These are phyloP conservation scores for Uloborus diversus DNA, from an alignment of 1,140 invertebrate genomes.

Conservation along the genomic window DNA sequence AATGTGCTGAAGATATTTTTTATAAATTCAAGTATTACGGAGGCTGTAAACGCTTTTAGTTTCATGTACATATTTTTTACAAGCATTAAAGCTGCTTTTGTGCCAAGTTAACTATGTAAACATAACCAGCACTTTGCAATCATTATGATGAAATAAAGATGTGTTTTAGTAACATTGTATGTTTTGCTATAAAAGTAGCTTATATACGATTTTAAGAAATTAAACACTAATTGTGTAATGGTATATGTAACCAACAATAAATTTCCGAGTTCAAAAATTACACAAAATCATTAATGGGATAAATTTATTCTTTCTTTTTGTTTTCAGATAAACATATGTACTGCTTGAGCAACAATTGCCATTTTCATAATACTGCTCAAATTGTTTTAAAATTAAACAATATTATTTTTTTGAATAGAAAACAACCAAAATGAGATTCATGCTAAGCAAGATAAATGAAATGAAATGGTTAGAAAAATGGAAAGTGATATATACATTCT, in stretches of 20 bases:
- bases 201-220: not conserved
- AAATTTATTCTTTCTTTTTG: constrained; percentile 45
- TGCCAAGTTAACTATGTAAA: no score
- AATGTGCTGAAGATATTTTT: no score
- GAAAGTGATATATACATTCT: not conserved
- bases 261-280: no score
- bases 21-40: no score
- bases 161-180: not conserved
- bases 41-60: constrained; percentile 10
- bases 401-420: no score
- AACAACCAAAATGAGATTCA: no score
- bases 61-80: constrained; percentile 26
- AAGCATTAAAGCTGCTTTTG: constrained; percentile 27
- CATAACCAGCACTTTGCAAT: not conserved
- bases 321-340: constrained; percentile 47
- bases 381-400: constrained; percentile 19
- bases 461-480: not conserved
- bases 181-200: not conserved
- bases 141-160: not conserved
- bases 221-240: no score
- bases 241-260: no score
- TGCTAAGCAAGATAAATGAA: no score
- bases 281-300: constrained; percentile 14
- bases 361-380: constrained; percentile 49
- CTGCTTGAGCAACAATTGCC: constrained; percentile 55